A percentile compares a stretch with the other conserved stretches of the same genome.
These are phyloP conservation scores for Grapholita molesta DNA, from an alignment of 1,140 invertebrate genomes.

Conservation along the genomic window DNA sequence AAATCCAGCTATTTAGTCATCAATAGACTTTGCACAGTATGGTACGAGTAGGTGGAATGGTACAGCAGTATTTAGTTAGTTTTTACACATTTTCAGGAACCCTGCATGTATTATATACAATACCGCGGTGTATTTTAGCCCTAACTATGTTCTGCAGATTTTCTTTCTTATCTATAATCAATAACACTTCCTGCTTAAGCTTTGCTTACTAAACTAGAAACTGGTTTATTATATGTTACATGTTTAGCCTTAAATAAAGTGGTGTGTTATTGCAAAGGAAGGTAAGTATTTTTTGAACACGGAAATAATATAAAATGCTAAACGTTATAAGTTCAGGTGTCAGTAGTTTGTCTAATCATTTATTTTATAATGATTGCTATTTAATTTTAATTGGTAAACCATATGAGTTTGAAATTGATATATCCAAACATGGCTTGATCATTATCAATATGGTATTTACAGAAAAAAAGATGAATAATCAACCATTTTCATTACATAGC, in stretches of 20 bases:
- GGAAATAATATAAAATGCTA: background rate
- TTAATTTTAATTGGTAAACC: background rate
- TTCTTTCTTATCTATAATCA: constrained; percentile 29
- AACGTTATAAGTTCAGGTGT: too few relatives aligned
- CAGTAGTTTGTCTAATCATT: background rate
- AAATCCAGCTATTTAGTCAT: background rate
- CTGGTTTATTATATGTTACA: background rate
- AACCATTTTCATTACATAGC: too few relatives aligned
- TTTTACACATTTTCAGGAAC: constrained; percentile 5
- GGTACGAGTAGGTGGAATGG: constrained; percentile 2
- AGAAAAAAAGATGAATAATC: background rate
- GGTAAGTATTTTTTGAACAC: background rate
- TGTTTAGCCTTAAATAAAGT: background rate
- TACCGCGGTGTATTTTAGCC: constrained; percentile 9
- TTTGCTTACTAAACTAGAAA: constrained; percentile 36
- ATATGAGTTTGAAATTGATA: background rate
- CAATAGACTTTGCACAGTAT: background rate
- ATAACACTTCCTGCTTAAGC: constrained; percentile 50
- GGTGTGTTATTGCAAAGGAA: background rate
- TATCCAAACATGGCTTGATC: background rate
- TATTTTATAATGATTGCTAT: background rate
- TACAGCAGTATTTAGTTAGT: background rate
- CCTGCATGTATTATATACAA: too few relatives aligned
- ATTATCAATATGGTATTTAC: background rate
- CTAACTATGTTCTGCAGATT: constrained; percentile 9